phyloP scores from a whole-genome alignment of 2,797 vertebrate genomes.

The Tragelaphus eurycerus region DNA sequence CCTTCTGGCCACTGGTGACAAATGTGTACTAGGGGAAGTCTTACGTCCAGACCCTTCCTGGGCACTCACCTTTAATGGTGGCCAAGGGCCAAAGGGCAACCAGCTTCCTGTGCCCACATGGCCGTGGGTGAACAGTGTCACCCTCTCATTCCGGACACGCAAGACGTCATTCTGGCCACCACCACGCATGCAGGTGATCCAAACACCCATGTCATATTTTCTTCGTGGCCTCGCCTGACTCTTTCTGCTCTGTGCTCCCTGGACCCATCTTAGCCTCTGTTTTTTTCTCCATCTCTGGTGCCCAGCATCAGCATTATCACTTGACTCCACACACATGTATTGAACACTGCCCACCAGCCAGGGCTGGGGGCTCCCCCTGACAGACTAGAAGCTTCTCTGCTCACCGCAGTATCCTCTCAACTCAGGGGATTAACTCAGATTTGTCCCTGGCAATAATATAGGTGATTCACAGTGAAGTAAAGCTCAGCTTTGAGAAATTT shows the following conservation, averaged over 20 bases:
- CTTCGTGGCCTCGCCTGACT: background rate
- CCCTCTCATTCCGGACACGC: background rate
- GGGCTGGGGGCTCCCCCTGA: fast-evolving
- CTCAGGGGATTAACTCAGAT: no score
- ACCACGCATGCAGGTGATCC: background rate
- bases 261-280: background rate
- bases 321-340: background rate
- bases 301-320: background rate
- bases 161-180: background rate
- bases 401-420: background rate
- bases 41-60: slow-evolving; percentile 10
- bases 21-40: slow-evolving; percentile 43
- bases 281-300: background rate
- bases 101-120: background rate
- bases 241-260: background rate
- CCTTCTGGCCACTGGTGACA: background rate
- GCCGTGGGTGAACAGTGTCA: background rate
- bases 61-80: background rate
- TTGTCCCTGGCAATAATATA: background rate
- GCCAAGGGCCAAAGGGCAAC: background rate
- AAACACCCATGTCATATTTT: background rate
- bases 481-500: background rate
- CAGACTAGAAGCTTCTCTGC: background rate
- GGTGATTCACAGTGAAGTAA: background rate
- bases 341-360: background rate